These are phyloP conservation scores for Poeciliopsis infans DNA, from an alignment of 2,797 vertebrate genomes.

Conservation along the genomic window DNA sequence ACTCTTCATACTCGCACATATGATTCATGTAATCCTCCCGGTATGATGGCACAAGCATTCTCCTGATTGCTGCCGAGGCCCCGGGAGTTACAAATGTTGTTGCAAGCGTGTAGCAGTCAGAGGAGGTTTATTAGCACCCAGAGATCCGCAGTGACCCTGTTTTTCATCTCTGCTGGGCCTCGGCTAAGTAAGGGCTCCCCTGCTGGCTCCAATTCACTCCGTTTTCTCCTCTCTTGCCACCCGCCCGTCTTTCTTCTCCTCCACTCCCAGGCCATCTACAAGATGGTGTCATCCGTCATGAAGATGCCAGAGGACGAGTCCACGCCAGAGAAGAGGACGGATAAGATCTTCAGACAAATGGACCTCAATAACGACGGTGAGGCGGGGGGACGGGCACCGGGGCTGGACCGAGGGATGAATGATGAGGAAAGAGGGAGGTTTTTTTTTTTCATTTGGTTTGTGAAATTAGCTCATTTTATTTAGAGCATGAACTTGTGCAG, in stretches of 20 bases:
- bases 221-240: slow-evolving; percentile 26
- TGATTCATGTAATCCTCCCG: slow-evolving; percentile 12
- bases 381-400: slow-evolving; percentile 40
- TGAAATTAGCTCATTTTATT: slow-evolving; percentile 33
- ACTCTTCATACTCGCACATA: slow-evolving; percentile 1
- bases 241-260: slow-evolving; percentile 12
- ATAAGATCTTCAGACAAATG: slow-evolving; percentile 99
- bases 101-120: neutral
- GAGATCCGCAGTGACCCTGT: slow-evolving; percentile 21
- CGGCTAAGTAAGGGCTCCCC: slow-evolving; percentile 46
- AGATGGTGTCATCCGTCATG: slow-evolving; percentile 99
- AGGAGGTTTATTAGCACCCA: slow-evolving; percentile 1
- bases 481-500: slow-evolving; percentile 1
- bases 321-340: slow-evolving; percentile 97
- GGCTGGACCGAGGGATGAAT: neutral
- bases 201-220: slow-evolving; percentile 48
- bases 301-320: slow-evolving; percentile 99
- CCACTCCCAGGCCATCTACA: slow-evolving; percentile 93
- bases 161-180: slow-evolving; percentile 30
- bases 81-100: neutral
- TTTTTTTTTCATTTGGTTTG: slow-evolving; percentile 25
- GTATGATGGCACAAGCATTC: neutral
- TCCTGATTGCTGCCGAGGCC: neutral
- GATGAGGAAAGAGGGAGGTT: slow-evolving; percentile 4
- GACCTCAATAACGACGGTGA: slow-evolving; percentile 98